Evolutionary conservation across 2,888 invertebrate species (phyloP).

Genomic region (Homarus gammarus): DNA sequence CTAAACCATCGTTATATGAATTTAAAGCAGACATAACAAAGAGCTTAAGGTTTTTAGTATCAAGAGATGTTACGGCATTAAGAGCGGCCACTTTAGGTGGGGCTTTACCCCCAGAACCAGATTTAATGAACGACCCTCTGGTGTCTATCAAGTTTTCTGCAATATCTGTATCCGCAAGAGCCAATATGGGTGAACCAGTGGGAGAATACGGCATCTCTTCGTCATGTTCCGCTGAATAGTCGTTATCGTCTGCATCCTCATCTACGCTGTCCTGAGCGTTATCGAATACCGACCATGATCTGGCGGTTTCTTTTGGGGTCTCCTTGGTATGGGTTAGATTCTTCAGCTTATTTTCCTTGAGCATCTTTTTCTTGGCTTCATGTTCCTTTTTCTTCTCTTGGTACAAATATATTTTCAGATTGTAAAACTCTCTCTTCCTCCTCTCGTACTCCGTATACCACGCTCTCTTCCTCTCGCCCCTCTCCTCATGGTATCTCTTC

Average conservation of each 20-base stretch:
- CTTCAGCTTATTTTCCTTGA: neutral
- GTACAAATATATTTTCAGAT: slow-evolving; percentile 67
- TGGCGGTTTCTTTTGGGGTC: neutral
- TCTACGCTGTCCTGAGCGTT: neutral
- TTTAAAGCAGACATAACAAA: too few species aligned
- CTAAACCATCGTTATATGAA: too few species aligned
- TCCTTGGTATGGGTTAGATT: neutral
- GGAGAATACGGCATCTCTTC: slow-evolving; percentile 56
- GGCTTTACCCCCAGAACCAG: too few species aligned
- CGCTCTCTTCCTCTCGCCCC: slow-evolving; percentile 38
- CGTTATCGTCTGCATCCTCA: neutral
- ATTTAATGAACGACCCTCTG: too few species aligned
- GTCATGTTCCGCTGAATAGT: neutral
- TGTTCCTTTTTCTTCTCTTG: slow-evolving; percentile 62
- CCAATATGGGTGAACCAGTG: slow-evolving; percentile 40
- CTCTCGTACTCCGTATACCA: slow-evolving; percentile 57
- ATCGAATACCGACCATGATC: neutral
- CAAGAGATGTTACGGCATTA: too few species aligned
- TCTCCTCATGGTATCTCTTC: slow-evolving; percentile 39
- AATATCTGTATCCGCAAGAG: slow-evolving; percentile 28
- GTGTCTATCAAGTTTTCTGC: too few species aligned
- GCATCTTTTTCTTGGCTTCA: neutral
- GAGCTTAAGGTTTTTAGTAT: too few species aligned
- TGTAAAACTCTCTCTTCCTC: slow-evolving; percentile 67
- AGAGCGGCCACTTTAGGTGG: too few species aligned